Base-by-base conservation (phyloP, 2,888 invertebrate species). In the Ormia ochracea region DNA sequence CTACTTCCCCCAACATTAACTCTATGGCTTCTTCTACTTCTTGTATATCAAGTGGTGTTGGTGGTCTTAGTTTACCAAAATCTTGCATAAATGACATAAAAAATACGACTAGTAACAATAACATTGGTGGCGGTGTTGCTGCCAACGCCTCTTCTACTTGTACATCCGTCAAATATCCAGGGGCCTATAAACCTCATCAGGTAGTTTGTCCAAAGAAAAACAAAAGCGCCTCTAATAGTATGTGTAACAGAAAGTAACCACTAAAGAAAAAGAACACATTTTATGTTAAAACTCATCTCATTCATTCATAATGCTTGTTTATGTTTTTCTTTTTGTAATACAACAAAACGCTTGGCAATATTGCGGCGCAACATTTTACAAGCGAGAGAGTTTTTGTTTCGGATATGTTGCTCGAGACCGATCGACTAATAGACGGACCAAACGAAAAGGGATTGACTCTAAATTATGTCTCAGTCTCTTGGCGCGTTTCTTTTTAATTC, bases 311-410 rank as follows among this genome's bases (percentile, higher is more conserved):
- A 43, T 66, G 79, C 70, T 75, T 79, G 70, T 61, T 79, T 75
- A 21, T 52, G 38, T 70, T 59, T 72, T 41, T 63, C 41, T n/a
- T 65, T 65, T 58, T 58, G 48, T 65, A 56, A 9, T 31, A 38
- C 38, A 45, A 58, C 9, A 31, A 56, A 58, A 72, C 59, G 59
- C 52, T 68, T 59, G 61, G 78, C 78, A 72, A 73, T 72, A 72
- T 66, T 66, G 58, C 43, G 74, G 69, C 65, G 74, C 79, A 75
- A 74, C 79, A 79, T 79, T 74, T 78, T 75, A 79, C 79, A 79
- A 79, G 79, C 79, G 79, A 79, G 79, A 79, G 78, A 78, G 78
- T 63, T 65, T 74, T 70, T 70, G 45, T 79, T 79, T 74, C 66
- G 48, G 65, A 52, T 58, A 59, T 74, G 74, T 78, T 73, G 68